Evolutionary conservation across 2,113 vertebrate species (phyloP).

Genomic region (Tympanuchus pallidicinctus): DNA sequence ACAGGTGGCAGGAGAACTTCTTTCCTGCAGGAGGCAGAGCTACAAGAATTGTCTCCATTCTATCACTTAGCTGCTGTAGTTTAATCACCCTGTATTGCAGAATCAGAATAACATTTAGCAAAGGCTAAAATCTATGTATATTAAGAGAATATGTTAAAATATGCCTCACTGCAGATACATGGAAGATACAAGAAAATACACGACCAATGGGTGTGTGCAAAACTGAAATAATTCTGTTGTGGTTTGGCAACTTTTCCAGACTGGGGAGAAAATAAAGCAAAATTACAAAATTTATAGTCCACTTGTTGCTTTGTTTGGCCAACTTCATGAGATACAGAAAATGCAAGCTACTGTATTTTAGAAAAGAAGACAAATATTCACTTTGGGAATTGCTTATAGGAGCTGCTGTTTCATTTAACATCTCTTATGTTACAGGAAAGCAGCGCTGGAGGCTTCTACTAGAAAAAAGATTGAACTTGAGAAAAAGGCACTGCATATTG

Average conservation of each 20-base stretch:
- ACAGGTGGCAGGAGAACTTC: not conserved
- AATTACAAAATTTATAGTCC: not conserved
- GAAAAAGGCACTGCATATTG: constrained; percentile 84
- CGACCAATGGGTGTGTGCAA: not conserved
- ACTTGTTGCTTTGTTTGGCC: not conserved
- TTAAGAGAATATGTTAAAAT: not conserved
- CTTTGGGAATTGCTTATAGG: not conserved
- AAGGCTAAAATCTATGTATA: not conserved
- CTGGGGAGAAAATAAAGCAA: not conserved
- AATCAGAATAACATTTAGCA: not conserved
- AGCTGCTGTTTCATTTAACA: not conserved
- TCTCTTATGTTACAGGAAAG: constrained; percentile 80
- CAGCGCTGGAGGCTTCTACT: constrained; percentile 82
- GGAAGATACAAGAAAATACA: not conserved
- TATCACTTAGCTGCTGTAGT: not conserved
- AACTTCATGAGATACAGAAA: not conserved
- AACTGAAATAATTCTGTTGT: not conserved
- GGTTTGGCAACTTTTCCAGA: not conserved
- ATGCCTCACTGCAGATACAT: not conserved
- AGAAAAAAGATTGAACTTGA: constrained; percentile 87
- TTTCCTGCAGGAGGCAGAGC: not conserved
- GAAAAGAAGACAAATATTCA: fast-evolving
- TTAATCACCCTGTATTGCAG: not conserved
- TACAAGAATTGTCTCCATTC: not conserved
- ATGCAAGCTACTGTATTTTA: not conserved